These are phyloP conservation scores for Urocolius indicus DNA, from an alignment of 2,113 vertebrate genomes.

Conservation along the genomic window DNA sequence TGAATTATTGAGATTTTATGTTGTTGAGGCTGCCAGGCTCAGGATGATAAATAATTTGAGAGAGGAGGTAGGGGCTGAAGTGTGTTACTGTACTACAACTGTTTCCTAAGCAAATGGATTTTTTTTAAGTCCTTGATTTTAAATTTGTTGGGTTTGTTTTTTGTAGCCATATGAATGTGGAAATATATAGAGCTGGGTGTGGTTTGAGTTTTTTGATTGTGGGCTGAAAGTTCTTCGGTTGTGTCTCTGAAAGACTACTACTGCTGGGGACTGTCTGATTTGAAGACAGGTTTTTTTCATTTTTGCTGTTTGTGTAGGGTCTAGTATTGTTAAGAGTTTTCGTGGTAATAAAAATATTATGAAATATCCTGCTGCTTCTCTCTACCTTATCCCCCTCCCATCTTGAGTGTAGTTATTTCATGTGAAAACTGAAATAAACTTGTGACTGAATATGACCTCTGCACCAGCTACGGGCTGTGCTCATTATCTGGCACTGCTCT, in stretches of 20 bases:
- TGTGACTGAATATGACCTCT: neutral
- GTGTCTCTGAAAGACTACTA: neutral
- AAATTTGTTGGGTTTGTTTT: neutral
- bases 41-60: neutral
- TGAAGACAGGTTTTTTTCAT: neutral
- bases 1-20: neutral
- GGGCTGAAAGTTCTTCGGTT: neutral
- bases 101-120: neutral
- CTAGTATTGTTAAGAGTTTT: neutral
- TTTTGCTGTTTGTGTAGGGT: neutral
- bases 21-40: fast-evolving
- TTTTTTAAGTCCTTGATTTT: neutral
- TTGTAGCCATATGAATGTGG: too few relatives aligned
- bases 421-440: neutral
- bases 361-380: neutral
- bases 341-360: neutral
- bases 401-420: neutral
- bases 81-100: neutral
- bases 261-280: too few relatives aligned
- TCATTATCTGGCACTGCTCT: neutral
- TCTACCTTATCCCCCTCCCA: neutral
- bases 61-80: neutral
- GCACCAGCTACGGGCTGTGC: neutral
- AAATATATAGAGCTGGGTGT: neutral
- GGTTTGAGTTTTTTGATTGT: neutral